A percentile compares a stretch with the other conserved stretches of the same genome.
These are phyloP conservation scores for Theristicus caerulescens DNA, from an alignment of 2,113 vertebrate species.

Conservation along the genomic window DNA sequence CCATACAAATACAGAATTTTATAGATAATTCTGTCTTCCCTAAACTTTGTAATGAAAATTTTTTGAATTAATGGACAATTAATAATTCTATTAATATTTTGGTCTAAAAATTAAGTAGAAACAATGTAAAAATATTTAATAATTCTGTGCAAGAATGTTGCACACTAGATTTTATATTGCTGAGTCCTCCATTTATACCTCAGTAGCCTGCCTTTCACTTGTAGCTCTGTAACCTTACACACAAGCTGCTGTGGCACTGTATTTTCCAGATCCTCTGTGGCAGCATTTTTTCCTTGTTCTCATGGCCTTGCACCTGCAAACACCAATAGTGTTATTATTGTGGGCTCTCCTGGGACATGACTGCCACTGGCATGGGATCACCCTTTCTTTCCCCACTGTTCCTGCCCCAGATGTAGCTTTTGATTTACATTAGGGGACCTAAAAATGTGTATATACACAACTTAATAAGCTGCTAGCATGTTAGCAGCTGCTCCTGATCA, in stretches of 20 bases:
- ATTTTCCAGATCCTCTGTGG: background rate
- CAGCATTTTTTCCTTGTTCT: background rate
- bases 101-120: background rate
- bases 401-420: background rate
- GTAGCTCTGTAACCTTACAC: background rate
- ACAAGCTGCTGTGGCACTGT: background rate
- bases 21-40: background rate
- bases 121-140: background rate
- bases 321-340: background rate
- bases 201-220: background rate
- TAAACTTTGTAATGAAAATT: background rate
- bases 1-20: background rate
- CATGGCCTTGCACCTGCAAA: background rate
- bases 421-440: background rate
- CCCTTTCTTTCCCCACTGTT: background rate
- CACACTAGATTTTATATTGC: background rate
- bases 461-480: background rate
- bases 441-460: background rate
- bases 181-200: background rate
- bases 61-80: background rate
- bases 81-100: background rate
- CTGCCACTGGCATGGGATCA: background rate
- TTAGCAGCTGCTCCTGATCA: background rate
- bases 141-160: background rate
- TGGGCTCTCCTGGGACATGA: background rate